Evolutionary conservation across 2,888 invertebrate genomes (phyloP).

Genomic region (Tanytarsus gracilentus): DNA sequence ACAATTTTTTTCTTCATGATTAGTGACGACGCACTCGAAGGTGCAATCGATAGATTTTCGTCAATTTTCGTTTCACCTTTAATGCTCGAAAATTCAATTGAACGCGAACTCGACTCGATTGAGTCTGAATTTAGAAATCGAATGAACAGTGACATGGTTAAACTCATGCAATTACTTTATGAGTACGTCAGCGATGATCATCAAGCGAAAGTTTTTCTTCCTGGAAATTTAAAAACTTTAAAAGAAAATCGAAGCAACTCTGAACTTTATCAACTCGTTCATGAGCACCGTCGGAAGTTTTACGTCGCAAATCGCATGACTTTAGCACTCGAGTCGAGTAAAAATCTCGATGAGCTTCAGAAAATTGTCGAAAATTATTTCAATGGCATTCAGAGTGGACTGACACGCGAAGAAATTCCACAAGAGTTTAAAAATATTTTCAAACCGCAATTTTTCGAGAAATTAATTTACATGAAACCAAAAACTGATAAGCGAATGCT

Average conservation of each 20-base stretch:
- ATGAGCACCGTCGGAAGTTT: constrained; percentile 63
- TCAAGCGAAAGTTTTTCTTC: constrained; percentile 70
- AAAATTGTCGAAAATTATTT: neutral
- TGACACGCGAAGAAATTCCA: neutral
- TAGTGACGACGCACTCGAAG: constrained; percentile 65
- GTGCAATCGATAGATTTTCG: constrained; percentile 74
- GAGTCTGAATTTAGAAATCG: constrained; percentile 3
- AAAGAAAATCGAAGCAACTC: constrained; percentile 58
- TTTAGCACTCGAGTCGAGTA: constrained; percentile 62
- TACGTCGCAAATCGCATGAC: constrained; percentile 87
- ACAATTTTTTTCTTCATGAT: constrained; percentile 87
- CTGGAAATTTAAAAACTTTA: constrained; percentile 73
- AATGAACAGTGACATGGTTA: neutral
- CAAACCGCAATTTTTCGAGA: constrained; percentile 36
- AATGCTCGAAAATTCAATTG: constrained; percentile 75
- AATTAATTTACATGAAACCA: constrained; percentile 61
- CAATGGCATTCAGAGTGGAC: neutral
- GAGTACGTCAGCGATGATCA: constrained; percentile 40
- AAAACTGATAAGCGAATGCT: constrained; percentile 63
- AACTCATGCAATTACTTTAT: neutral
- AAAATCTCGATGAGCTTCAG: constrained; percentile 41
- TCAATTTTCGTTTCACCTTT: constrained; percentile 81
- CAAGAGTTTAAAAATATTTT: constrained; percentile 32
- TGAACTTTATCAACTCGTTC: no score
- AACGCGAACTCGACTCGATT: constrained; percentile 76